Conservation (phyloP, 2,797 vertebrate genomes). For the Steatocranus sp. region DNA sequence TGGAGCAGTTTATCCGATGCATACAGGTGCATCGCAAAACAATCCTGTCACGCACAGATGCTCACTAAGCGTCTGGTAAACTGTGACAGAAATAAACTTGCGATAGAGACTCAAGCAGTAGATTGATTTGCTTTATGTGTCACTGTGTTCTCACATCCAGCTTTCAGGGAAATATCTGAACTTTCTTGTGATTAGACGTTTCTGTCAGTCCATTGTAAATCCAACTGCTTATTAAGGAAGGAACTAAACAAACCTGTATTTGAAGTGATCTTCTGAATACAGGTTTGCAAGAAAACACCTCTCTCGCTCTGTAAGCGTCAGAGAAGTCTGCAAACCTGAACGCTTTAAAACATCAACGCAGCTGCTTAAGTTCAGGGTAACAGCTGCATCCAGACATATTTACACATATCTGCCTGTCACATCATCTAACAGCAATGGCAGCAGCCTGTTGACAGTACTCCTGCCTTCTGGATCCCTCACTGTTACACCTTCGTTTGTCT, state of each 20-base stretch:
- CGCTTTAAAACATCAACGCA: not conserved
- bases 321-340: not conserved
- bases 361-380: constrained; percentile 9
- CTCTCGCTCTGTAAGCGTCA: not conserved
- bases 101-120: not conserved
- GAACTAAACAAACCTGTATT: not conserved
- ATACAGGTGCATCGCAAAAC: constrained; percentile 18
- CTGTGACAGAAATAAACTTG: constrained; percentile 12
- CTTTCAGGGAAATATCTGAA: not conserved
- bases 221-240: not conserved
- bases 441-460: not conserved
- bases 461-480: not conserved
- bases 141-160: not conserved
- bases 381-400: constrained; percentile 25
- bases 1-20: constrained; percentile 8
- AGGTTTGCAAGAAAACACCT: not conserved
- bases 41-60: constrained; percentile 7
- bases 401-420: not conserved
- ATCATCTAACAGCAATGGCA: not conserved
- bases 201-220: not conserved
- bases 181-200: not conserved
- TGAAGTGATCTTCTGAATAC: not conserved
- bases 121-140: not conserved
- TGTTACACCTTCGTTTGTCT: not conserved
- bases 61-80: not conserved